Percentiles rank a stretch among this genome's conserved stretches.
Conservation (phyloP, 1,140 invertebrate genomes). For the Oncopodura yosiiana region DNA sequence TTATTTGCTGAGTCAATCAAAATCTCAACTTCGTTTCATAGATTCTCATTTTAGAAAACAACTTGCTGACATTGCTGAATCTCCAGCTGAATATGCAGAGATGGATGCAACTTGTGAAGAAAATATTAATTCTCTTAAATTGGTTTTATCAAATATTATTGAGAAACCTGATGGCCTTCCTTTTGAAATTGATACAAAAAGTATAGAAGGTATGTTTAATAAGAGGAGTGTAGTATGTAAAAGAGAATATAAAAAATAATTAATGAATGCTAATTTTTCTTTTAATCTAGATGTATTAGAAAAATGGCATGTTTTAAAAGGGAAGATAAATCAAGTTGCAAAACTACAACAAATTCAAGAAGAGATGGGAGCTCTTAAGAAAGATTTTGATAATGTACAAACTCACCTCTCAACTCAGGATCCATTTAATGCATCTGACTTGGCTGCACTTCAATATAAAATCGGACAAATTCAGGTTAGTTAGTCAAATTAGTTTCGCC, state of each 20-base stretch:
- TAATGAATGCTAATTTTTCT: not conserved
- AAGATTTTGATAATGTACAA: conserved; percentile 29
- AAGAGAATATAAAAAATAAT: not conserved
- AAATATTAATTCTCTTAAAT: conserved; percentile 56
- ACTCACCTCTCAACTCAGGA: conserved; percentile 21
- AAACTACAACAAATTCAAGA: conserved; percentile 32
- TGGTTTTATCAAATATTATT: conserved; percentile 41
- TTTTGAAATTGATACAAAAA: conserved; percentile 30
- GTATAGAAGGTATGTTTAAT: conserved; percentile 27
- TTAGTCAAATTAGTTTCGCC: not conserved
- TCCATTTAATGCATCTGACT: conserved; percentile 31
- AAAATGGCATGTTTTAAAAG: conserved; percentile 28
- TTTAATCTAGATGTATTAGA: conserved; percentile 22
- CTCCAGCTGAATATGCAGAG: conserved; percentile 44
- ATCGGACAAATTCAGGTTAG: conserved; percentile 26
- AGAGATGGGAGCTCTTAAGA: conserved; percentile 28
- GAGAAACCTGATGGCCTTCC: conserved; percentile 32
- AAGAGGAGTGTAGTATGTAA: not conserved
- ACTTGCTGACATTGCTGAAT: conserved; percentile 34
- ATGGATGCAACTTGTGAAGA: conserved; percentile 62
- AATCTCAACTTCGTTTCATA: conserved; percentile 46
- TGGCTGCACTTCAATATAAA: conserved; percentile 26
- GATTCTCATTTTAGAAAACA: conserved; percentile 48
- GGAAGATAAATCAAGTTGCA: conserved; percentile 27
- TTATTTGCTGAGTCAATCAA: conserved; percentile 48